phyloP scores from a whole-genome alignment of 2,113 vertebrate genomes.

The Tupaia chinensis region DNA sequence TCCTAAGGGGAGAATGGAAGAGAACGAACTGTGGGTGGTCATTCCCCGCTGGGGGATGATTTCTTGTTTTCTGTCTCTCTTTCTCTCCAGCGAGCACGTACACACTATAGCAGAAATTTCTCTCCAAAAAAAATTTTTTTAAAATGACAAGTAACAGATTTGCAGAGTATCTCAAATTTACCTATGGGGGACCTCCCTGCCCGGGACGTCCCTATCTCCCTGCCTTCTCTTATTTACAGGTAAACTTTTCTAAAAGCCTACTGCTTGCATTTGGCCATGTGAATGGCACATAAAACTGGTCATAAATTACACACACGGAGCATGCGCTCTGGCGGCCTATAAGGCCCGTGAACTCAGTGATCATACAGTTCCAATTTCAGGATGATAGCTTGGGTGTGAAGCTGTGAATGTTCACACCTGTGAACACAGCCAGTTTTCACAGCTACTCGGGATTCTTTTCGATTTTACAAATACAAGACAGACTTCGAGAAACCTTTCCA shows the following conservation, averaged over 20 bases:
- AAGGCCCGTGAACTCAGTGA: not conserved
- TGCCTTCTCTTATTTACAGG: not conserved
- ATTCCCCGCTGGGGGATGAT: too few relatives aligned
- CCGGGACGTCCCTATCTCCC: too few relatives aligned
- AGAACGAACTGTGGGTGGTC: too few relatives aligned
- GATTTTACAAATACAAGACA: not conserved
- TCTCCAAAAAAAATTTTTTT: too few relatives aligned
- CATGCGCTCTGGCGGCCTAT: not conserved
- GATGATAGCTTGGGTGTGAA: not conserved
- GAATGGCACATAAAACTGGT: not conserved
- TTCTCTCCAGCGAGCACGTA: too few relatives aligned
- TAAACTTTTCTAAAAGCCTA: not conserved
- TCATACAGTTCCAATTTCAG: not conserved
- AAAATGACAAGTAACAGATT: not conserved
- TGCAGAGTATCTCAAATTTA: not conserved
- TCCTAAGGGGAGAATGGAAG: too few relatives aligned
- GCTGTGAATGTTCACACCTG: not conserved
- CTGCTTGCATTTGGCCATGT: not conserved
- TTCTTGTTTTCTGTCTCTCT: too few relatives aligned
- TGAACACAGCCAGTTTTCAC: not conserved
- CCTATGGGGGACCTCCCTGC: not conserved
- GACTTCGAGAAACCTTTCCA: slow-evolving; percentile 1
- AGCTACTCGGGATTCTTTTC: not conserved
- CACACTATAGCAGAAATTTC: too few relatives aligned
- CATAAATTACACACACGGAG: not conserved